phyloP scores from a whole-genome alignment of 2,888 invertebrate genomes.

The Laothoe populi region DNA sequence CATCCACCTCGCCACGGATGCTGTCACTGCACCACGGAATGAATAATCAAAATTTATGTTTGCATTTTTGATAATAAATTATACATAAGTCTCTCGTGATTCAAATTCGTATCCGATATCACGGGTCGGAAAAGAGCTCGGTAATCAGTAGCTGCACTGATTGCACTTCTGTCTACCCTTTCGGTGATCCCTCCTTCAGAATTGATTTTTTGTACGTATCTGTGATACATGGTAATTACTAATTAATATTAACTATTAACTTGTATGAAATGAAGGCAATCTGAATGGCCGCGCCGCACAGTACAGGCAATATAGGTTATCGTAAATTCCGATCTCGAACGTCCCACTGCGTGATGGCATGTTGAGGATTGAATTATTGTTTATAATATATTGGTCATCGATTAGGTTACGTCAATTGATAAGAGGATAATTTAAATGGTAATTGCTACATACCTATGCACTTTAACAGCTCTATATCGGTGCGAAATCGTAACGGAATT shows the following conservation, averaged over 20 bases:
- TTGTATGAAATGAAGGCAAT: background rate
- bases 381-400: background rate
- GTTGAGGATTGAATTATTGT: constrained; percentile 14
- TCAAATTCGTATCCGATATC: no score
- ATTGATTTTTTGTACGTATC: no score
- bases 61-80: no score
- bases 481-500: background rate
- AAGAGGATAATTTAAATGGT: constrained; percentile 11
- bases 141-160: no score
- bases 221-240: background rate
- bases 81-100: no score
- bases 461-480: background rate
- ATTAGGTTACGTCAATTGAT: constrained; percentile 15
- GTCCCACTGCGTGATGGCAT: background rate
- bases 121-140: no score
- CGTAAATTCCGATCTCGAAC: constrained; percentile 18
- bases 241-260: background rate
- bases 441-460: background rate
- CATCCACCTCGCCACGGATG: no score
- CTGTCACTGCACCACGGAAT: no score
- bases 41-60: no score
- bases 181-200: no score
- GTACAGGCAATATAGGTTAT: constrained; percentile 12
- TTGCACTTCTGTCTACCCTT: no score
- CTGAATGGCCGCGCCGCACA: background rate